Evolutionary conservation across 2,888 invertebrate species (phyloP), one percentile per base, ranked within the genome.

Genomic region (Sarcophaga subvicina): DNA sequence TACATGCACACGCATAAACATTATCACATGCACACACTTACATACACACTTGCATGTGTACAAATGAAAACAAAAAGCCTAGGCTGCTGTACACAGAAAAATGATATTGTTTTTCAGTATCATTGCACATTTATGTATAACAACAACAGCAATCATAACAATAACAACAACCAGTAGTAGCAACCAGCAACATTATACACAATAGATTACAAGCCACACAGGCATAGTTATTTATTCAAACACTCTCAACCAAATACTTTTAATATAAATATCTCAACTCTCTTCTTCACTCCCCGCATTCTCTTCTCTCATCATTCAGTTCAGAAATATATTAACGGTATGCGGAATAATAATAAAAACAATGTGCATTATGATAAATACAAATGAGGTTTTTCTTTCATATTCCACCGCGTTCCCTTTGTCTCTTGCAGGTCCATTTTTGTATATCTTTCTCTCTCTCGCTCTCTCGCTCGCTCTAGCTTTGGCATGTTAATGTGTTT

Each of bases 91-190:
- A 37, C 37, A 70, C 22, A 82, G 62, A 72, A 64, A 66, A 81
- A 78, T 45, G 22, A 27, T 25, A 60, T 63, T 73, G 67, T 72
- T 81, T 85, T 80, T 77, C 71, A 70, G 54, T 80, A 84, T 79
- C 54, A 80, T 80, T 84, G 45, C 75, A 70, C 47, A 78, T 77
- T 85, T 81, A 59, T 60, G 27, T 22, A 20, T 64, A 49, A 45
- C 17, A 10, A 25, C 59, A 17, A 37, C 11, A 62, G 14, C 22
- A 54, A 66, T 10, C 1, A 20, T 49, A 49, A 45, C 17, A 10
- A 25, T 22, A 17, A 20, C 4, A 62, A 72, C 72, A 49, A 22
- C 27, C 3, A 8, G 10, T 10, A 37, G 37, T 10, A 37, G 37
- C 37, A 37, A 37, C 37, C 37, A 37, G 37, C 37, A 54, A 66